Evolutionary conservation across 1,140 invertebrate genomes (phyloP).

Genomic region (Pinna nobilis): DNA sequence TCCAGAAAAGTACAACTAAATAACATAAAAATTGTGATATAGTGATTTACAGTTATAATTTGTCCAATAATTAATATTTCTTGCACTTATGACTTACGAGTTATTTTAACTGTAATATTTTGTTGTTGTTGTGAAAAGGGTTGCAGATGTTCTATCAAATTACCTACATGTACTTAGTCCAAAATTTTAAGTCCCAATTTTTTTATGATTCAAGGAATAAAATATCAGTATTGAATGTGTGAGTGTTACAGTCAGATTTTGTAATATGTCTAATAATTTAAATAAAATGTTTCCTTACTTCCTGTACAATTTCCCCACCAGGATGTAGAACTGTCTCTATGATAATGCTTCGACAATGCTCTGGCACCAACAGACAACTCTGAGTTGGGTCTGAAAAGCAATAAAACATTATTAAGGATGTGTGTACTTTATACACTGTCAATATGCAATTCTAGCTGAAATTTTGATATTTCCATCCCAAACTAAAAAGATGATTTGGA

Average conservation of each 20-base stretch:
- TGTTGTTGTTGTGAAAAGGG: too few species aligned
- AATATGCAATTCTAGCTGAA: neutral
- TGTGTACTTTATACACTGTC: too few species aligned
- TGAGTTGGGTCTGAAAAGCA: constrained; percentile 49
- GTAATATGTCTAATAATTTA: neutral
- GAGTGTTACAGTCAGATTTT: neutral
- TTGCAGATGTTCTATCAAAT: too few species aligned
- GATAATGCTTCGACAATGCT: constrained; percentile 70
- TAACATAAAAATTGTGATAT: too few species aligned
- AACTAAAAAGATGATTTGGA: neutral
- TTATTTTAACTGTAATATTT: too few species aligned
- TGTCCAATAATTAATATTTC: too few species aligned
- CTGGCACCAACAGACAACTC: constrained; percentile 66
- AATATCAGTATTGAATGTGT: neutral
- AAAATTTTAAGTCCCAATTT: neutral
- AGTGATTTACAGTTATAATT: too few species aligned
- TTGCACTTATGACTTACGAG: too few species aligned
- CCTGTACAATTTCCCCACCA: constrained; percentile 71
- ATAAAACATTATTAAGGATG: neutral
- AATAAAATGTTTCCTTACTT: constrained; percentile 52
- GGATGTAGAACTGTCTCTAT: constrained; percentile 63
- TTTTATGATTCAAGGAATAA: neutral
- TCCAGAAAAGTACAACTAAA: too few species aligned
- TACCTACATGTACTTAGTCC: too few species aligned
- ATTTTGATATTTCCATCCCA: neutral